These are phyloP conservation scores for Mionectes macconnelli DNA, from an alignment of 2,113 vertebrate species.

Conservation along the genomic window DNA sequence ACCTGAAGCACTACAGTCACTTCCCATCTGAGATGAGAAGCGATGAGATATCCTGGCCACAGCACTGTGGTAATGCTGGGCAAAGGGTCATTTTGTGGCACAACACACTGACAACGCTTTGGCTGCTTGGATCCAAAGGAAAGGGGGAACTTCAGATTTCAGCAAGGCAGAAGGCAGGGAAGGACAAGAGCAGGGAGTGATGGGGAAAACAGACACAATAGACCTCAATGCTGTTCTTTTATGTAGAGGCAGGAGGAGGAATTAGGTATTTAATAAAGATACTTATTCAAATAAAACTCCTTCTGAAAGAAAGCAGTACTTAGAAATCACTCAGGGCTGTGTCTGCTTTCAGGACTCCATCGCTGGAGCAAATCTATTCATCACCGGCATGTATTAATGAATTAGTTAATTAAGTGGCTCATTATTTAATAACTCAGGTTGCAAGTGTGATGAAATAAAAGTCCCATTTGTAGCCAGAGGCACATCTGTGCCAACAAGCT, in stretches of 20 bases:
- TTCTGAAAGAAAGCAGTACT: not conserved
- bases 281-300: not conserved
- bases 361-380: constrained; percentile 39
- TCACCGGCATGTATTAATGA: constrained; percentile 33
- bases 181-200: not conserved
- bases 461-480: constrained; percentile 31
- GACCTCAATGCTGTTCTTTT: accelerated
- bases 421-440: constrained; percentile 62
- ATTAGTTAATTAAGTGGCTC: constrained; percentile 54
- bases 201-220: not conserved
- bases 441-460: constrained; percentile 53
- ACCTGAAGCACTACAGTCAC: not conserved
- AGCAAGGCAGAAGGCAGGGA: not conserved
- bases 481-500: constrained; percentile 34
- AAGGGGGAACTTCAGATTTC: not conserved
- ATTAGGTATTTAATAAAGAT: not conserved
- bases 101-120: not conserved
- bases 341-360: not conserved
- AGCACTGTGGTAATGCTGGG: not conserved
- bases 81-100: not conserved
- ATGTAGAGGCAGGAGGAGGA: not conserved
- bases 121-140: not conserved
- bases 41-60: not conserved
- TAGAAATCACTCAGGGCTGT: not conserved
- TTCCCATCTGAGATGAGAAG: not conserved